A percentile compares a stretch with the other conserved stretches of the same genome.
Evolutionary conservation across 2,888 invertebrate species (phyloP).

Genomic region (Metacarcinus magister): DNA sequence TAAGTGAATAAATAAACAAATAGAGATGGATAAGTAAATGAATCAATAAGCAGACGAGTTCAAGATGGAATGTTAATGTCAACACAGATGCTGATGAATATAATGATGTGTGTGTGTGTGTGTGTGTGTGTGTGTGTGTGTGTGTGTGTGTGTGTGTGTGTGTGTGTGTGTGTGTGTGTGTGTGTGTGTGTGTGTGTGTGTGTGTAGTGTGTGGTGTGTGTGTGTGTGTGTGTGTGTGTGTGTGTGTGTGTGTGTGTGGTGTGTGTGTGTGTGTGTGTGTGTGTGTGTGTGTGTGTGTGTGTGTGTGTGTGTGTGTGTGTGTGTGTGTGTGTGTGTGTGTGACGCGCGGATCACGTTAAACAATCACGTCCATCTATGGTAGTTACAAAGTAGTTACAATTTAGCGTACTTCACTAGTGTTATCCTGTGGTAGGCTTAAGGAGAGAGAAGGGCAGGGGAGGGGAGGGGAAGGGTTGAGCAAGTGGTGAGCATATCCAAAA

Average conservation of each 20-base stretch:
- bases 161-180: no score
- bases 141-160: no score
- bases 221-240: no score
- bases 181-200: no score
- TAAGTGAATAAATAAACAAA: not conserved
- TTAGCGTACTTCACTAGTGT: not conserved
- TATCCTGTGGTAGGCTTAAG: not conserved
- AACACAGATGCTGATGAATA: not conserved
- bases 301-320: no score
- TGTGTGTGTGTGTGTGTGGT: no score
- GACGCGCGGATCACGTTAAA: not conserved
- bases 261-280: no score
- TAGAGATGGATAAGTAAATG: not conserved
- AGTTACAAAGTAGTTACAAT: no score
- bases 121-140: no score
- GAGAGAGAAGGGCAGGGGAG: not conserved
- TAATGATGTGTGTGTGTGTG: not conserved
- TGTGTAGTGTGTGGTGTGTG: no score
- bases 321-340: no score
- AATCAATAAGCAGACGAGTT: not conserved
- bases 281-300: no score
- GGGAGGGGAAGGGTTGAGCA: not conserved
- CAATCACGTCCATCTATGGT: not conserved
- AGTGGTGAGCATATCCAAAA: not conserved
- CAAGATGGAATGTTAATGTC: not conserved